These are phyloP conservation scores for Sinocyclocheilus rhinocerous DNA, from an alignment of 2,113 vertebrate genomes.

Conservation along the genomic window DNA sequence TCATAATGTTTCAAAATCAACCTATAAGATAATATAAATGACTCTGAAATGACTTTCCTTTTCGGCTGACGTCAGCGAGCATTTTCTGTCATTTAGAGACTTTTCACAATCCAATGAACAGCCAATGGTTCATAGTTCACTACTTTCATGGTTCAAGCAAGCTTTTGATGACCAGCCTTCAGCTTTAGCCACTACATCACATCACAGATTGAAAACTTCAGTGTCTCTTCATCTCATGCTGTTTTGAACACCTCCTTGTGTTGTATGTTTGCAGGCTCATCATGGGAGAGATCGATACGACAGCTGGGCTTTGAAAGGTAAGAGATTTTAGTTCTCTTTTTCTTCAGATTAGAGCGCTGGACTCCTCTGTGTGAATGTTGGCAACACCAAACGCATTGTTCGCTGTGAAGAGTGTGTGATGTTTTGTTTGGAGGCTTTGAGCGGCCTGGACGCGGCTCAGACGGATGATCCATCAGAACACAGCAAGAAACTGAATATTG, in stretches of 20 bases:
- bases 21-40: background rate
- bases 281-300: constrained; percentile 86
- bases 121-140: background rate
- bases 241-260: constrained; percentile 30
- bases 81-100: background rate
- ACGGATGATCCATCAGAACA: background rate
- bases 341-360: background rate
- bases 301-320: constrained; percentile 90
- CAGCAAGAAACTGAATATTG: background rate
- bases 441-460: background rate
- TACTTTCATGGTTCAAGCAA: background rate
- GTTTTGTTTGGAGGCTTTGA: constrained; percentile 21
- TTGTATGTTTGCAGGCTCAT: constrained; percentile 73
- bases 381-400: constrained; percentile 12
- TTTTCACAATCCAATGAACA: background rate
- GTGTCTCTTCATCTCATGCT: background rate
- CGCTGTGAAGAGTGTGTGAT: background rate
- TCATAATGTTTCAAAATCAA: background rate
- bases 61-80: too few species aligned
- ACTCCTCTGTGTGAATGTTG: constrained; percentile 13
- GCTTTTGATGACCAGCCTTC: background rate
- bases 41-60: too few species aligned
- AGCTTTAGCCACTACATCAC: background rate
- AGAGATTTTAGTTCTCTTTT: constrained; percentile 42
- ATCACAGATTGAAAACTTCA: background rate